phyloP scores from a whole-genome alignment of 2,888 invertebrate genomes.

The Hypselothyrea guttata region DNA sequence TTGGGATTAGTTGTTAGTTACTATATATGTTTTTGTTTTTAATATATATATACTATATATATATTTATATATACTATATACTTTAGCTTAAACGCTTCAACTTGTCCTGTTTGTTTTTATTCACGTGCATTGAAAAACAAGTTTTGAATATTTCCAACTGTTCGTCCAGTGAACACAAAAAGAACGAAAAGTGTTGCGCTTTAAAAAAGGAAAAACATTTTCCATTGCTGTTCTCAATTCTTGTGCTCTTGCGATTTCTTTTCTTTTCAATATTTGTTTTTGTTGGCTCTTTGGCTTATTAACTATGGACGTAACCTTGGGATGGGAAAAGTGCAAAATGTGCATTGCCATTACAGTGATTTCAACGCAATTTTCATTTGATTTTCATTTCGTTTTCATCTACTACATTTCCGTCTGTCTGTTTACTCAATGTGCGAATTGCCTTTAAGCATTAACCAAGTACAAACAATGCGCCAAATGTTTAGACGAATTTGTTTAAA shows the following conservation, averaged over 20 bases:
- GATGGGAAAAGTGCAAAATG: constrained; percentile 82
- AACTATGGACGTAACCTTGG: constrained; percentile 83
- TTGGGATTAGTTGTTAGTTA: constrained; percentile 31
- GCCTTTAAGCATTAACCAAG: constrained; percentile 26
- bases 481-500: constrained; percentile 28
- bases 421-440: constrained; percentile 30
- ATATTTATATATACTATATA: no score
- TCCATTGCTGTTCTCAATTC: constrained; percentile 7
- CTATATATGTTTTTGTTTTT: constrained; percentile 41
- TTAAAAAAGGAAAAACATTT: constrained; percentile 1
- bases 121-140: constrained; percentile 2
- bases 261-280: no score
- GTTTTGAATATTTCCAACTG: no score
- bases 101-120: constrained; percentile 14
- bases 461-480: constrained; percentile 43
- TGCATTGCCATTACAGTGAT: constrained; percentile 70
- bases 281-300: constrained; percentile 78
- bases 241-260: constrained; percentile 25
- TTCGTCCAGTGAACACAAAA: no score
- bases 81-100: constrained; percentile 24
- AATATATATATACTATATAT: constrained; percentile 9
- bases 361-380: constrained; percentile 28
- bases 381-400: constrained; percentile 26
- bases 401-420: constrained; percentile 31
- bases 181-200: background rate